Conservation (phyloP, 2,888 invertebrate genomes). For the Erannis defoliaria region DNA sequence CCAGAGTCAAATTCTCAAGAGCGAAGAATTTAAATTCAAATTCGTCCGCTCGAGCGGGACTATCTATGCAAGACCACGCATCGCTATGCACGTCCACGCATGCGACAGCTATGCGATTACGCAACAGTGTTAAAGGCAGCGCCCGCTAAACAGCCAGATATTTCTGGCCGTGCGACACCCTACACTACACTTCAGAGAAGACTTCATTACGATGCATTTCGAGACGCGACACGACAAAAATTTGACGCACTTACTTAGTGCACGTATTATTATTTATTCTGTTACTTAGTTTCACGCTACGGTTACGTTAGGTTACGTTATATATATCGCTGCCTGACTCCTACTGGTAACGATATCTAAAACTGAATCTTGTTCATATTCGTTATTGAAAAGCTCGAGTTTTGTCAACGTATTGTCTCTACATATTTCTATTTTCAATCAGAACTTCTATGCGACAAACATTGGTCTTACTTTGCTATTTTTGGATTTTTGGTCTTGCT, state of each 20-base stretch:
- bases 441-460: too few relatives aligned
- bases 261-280: too few relatives aligned
- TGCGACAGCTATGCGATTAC: slow-evolving; percentile 39
- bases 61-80: slow-evolving; percentile 29
- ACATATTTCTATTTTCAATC: too few relatives aligned
- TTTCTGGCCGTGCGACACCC: slow-evolving; percentile 73
- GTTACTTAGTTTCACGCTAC: too few relatives aligned
- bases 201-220: not conserved
- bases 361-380: too few relatives aligned
- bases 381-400: too few relatives aligned
- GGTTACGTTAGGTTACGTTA: too few relatives aligned
- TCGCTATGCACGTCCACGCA: slow-evolving; percentile 23
- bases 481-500: too few relatives aligned
- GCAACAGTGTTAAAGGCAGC: slow-evolving; percentile 62
- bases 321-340: too few relatives aligned
- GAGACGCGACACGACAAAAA: slow-evolving; percentile 1
- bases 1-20: slow-evolving; percentile 13
- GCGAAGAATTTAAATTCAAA: slow-evolving; percentile 25
- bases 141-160: slow-evolving; percentile 72
- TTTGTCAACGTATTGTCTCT: too few relatives aligned
- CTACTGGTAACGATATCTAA: too few relatives aligned
- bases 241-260: not conserved
- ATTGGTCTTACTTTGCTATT: too few relatives aligned
- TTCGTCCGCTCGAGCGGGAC: slow-evolving; percentile 37
- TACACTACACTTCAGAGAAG: slow-evolving; percentile 46